phyloP scores from a whole-genome alignment of 92 coral and sea anemone genomes.

The Parazoanthus atlanticus region DNA sequence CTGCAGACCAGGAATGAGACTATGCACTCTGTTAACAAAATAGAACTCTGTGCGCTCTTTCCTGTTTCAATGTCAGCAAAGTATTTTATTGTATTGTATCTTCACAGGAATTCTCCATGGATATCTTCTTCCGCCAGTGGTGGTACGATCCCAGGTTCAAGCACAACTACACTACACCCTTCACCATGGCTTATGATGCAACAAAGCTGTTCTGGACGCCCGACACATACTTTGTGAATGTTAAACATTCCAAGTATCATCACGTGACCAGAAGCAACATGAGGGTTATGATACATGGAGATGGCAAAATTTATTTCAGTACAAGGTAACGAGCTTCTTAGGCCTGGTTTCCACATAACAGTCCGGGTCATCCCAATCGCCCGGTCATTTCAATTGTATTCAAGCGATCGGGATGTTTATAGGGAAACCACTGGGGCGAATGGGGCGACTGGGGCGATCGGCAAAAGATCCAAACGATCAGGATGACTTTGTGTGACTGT shows the following conservation, averaged over 20 bases:
- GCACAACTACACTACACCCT: slow-evolving; percentile 72
- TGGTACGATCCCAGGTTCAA: slow-evolving; percentile 92
- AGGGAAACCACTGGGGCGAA: too few relatives aligned
- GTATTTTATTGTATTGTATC: too few relatives aligned
- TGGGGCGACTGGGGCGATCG: too few relatives aligned
- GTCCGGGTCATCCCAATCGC: background rate
- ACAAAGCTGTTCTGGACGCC: slow-evolving; percentile 93
- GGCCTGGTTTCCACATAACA: background rate
- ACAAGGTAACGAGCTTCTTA: slow-evolving; percentile 56
- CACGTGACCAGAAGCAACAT: slow-evolving; percentile 87
- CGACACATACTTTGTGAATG: slow-evolving; percentile 94
- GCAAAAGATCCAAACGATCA: too few relatives aligned
- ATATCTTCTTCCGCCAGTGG: slow-evolving; percentile 96
- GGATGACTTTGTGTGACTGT: too few relatives aligned
- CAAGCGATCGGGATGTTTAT: too few relatives aligned
- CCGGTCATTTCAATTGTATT: too few relatives aligned
- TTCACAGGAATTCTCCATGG: slow-evolving; percentile 83
- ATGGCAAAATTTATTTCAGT: slow-evolving; percentile 83
- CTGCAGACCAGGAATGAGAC: too few relatives aligned
- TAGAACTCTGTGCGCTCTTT: too few relatives aligned
- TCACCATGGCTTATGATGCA: slow-evolving; percentile 93
- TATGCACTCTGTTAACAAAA: too few relatives aligned
- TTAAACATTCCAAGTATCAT: slow-evolving; percentile 80
- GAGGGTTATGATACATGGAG: slow-evolving; percentile 90
- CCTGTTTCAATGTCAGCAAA: too few relatives aligned